phyloP scores from a whole-genome alignment of 2,797 vertebrate genomes.

The Siniperca undulata region DNA sequence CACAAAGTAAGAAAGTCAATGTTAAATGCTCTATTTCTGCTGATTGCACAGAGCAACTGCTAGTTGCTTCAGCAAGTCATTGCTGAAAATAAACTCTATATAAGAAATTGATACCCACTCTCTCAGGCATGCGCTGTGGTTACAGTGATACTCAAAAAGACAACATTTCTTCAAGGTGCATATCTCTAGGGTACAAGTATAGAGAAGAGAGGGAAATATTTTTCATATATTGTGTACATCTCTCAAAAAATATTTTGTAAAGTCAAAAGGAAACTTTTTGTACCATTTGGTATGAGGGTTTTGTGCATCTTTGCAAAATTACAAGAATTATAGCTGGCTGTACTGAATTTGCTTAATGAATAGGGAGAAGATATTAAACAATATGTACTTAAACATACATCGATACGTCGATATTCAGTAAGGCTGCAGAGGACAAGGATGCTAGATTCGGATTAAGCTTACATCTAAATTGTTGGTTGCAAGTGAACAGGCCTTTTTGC shows the following conservation, averaged over 20 bases:
- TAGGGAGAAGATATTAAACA: constrained; percentile 36
- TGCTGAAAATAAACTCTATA: constrained; percentile 70
- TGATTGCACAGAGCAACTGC: constrained; percentile 78
- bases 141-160: constrained; percentile 72
- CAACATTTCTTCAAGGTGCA: constrained; percentile 75
- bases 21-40: constrained; percentile 62
- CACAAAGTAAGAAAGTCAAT: constrained; percentile 57
- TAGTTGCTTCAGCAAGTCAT: constrained; percentile 64
- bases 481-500: constrained; percentile 52
- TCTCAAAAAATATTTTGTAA: constrained; percentile 56
- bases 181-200: constrained; percentile 64
- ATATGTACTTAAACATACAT: constrained; percentile 24
- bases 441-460: constrained; percentile 19
- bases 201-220: constrained; percentile 57
- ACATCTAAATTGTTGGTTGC: constrained; percentile 32
- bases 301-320: constrained; percentile 63
- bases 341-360: constrained; percentile 57
- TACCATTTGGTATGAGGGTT: constrained; percentile 66
- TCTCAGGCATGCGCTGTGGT: constrained; percentile 53
- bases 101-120: constrained; percentile 61
- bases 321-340: constrained; percentile 39
- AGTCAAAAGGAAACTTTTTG: constrained; percentile 62
- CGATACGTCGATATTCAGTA: constrained; percentile 31
- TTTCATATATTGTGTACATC: constrained; percentile 50
- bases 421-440: constrained; percentile 56